phyloP scores from a whole-genome alignment of 2,797 vertebrate genomes.

The Avahi laniger region DNA sequence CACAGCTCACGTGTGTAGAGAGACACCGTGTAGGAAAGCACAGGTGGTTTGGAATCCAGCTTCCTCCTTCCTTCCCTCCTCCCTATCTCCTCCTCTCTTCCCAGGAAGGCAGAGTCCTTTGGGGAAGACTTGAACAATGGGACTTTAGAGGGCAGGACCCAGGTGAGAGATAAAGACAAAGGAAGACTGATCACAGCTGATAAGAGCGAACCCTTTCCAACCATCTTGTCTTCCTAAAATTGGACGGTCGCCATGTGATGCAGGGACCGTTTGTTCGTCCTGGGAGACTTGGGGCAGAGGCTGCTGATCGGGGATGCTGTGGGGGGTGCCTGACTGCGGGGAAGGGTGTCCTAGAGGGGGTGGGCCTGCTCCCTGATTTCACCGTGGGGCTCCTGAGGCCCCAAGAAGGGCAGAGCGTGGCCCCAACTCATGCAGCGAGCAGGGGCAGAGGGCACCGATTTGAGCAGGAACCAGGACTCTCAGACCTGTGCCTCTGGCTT shows the following conservation, averaged over 20 bases:
- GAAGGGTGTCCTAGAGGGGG: background rate
- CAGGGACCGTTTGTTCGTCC: background rate
- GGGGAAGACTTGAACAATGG: background rate
- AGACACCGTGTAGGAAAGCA: background rate
- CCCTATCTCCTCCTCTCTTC: background rate
- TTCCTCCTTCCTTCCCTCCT: background rate
- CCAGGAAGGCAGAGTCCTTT: background rate
- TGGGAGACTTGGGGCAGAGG: background rate
- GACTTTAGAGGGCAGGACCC: background rate
- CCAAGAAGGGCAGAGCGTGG: background rate
- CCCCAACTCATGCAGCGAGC: background rate
- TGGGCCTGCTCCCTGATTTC: accelerated
- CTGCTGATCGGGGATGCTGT: background rate
- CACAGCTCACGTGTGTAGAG: constrained; percentile 20
- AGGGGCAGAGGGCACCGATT: background rate
- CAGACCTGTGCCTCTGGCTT: background rate
- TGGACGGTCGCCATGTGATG: background rate
- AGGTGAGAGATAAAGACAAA: background rate
- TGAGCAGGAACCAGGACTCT: background rate
- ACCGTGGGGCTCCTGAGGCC: background rate
- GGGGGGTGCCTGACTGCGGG: background rate
- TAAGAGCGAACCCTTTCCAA: background rate
- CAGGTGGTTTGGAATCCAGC: background rate
- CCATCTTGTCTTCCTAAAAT: background rate
- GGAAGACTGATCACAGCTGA: background rate